Conservation (phyloP, 1,140 invertebrate species). For the Paraescarpia echinospica region DNA sequence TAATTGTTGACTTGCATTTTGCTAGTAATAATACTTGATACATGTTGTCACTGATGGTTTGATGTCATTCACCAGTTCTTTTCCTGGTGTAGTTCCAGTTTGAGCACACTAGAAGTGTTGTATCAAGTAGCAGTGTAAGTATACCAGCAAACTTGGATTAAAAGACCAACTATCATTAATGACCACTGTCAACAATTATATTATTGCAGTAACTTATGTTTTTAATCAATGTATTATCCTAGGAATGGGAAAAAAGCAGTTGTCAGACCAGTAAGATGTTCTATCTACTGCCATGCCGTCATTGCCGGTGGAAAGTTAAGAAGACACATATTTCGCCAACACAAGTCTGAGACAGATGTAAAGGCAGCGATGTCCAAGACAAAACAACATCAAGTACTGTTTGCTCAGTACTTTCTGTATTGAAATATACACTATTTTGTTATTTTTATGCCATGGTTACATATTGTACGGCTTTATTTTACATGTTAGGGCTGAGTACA, state of each 20-base stretch:
- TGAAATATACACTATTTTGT: neutral
- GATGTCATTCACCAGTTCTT: neutral
- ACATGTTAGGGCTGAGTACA: neutral
- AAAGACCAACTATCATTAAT: neutral
- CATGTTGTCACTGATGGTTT: too few species aligned
- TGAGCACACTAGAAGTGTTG: neutral
- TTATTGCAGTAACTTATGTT: neutral
- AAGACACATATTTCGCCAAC: too few species aligned
- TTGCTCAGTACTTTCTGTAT: neutral
- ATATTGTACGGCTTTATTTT: neutral
- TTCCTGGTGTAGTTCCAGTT: neutral
- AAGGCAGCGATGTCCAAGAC: too few species aligned
- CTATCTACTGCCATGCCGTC: neutral
- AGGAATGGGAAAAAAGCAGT: too few species aligned
- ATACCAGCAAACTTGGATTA: neutral
- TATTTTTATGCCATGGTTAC: neutral
- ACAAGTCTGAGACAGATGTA: too few species aligned
- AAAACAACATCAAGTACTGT: neutral
- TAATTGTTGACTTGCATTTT: too few species aligned
- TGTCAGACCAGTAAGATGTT: neutral
- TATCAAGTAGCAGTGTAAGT: too few species aligned
- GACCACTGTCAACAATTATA: neutral
- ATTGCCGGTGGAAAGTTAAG: neutral
- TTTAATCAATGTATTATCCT: neutral
- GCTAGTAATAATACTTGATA: too few species aligned